Conservation (phyloP, 1,140 invertebrate species). For the Drosophila virilis region DNA sequence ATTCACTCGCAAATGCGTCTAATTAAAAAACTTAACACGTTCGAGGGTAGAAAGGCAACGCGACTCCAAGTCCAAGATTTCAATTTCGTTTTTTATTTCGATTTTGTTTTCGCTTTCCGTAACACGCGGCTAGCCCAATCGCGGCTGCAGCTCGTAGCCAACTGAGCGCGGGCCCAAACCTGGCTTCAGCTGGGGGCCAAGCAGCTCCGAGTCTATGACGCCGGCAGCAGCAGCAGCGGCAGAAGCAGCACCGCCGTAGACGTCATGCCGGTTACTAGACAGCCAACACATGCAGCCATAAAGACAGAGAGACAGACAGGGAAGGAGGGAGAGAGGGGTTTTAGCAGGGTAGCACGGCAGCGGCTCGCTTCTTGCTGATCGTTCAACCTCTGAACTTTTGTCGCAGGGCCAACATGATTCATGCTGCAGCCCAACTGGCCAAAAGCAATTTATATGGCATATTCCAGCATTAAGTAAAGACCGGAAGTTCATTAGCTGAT, state of each 20-base stretch:
- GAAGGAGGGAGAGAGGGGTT: not conserved
- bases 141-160: conserved; percentile 75
- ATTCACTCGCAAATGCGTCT: conserved; percentile 61
- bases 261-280: conserved; percentile 47
- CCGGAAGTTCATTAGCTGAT: conserved; percentile 66
- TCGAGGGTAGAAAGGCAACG: conserved; percentile 38
- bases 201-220: conserved; percentile 32
- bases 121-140: conserved; percentile 71
- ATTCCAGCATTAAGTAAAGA: conserved; percentile 32
- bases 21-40: conserved; percentile 79
- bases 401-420: conserved; percentile 24
- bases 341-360: not conserved
- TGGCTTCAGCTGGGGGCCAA: conserved; percentile 39
- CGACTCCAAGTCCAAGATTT: conserved; percentile 13
- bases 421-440: not conserved
- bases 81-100: conserved; percentile 27
- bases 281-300: not conserved
- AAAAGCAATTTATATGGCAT: too few species aligned
- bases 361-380: conserved; percentile 5
- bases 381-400: conserved; percentile 36
- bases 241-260: conserved; percentile 3
- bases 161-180: conserved; percentile 56
- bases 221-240: conserved; percentile 14
- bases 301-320: not conserved
- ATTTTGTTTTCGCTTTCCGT: conserved; percentile 54